Conservation (phyloP, 2,888 invertebrate genomes). For the Oegoconia quadripuncta region DNA sequence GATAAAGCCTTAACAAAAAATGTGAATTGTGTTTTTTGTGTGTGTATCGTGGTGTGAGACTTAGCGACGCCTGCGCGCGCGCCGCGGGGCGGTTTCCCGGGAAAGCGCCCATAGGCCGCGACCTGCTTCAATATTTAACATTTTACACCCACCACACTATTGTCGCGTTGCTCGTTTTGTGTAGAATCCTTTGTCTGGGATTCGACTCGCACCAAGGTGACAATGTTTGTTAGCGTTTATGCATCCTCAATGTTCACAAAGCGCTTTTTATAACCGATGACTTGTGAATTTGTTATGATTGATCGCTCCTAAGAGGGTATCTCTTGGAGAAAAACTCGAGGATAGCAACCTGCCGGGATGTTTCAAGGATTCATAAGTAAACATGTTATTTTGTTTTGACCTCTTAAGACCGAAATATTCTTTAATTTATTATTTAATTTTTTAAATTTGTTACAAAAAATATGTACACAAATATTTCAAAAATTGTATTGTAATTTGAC, state of each 20-base stretch:
- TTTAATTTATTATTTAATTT: too few relatives aligned
- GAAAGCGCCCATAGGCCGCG: slow-evolving; percentile 45
- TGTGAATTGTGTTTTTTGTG: slow-evolving; percentile 64
- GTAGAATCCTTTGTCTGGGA: slow-evolving; percentile 63
- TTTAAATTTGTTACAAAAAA: too few relatives aligned
- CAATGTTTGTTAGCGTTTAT: slow-evolving; percentile 73
- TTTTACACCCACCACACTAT: slow-evolving; percentile 68
- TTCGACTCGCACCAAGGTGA: slow-evolving; percentile 68
- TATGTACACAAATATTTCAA: too few relatives aligned
- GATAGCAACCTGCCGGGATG: slow-evolving; percentile 45
- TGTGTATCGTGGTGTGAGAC: slow-evolving; percentile 68
- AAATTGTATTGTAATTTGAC: too few relatives aligned
- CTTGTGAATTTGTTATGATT: slow-evolving; percentile 78
- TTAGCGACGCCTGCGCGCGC: slow-evolving; percentile 65
- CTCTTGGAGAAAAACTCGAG: slow-evolving; percentile 41
- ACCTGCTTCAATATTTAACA: slow-evolving; percentile 72
- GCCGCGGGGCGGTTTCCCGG: slow-evolving; percentile 75
- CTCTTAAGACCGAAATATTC: too few relatives aligned
- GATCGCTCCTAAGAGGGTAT: slow-evolving; percentile 54
- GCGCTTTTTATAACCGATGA: slow-evolving; percentile 72
- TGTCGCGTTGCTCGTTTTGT: slow-evolving; percentile 59
- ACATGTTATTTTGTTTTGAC: slow-evolving; percentile 27
- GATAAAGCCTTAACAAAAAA: slow-evolving; percentile 62
- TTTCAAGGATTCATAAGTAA: slow-evolving; percentile 25
- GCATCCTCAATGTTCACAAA: slow-evolving; percentile 65